Evolutionary conservation across 2,888 invertebrate genomes (phyloP), one percentile per base, ranked within the genome.

Genomic region (Myopa tessellatipennis): DNA sequence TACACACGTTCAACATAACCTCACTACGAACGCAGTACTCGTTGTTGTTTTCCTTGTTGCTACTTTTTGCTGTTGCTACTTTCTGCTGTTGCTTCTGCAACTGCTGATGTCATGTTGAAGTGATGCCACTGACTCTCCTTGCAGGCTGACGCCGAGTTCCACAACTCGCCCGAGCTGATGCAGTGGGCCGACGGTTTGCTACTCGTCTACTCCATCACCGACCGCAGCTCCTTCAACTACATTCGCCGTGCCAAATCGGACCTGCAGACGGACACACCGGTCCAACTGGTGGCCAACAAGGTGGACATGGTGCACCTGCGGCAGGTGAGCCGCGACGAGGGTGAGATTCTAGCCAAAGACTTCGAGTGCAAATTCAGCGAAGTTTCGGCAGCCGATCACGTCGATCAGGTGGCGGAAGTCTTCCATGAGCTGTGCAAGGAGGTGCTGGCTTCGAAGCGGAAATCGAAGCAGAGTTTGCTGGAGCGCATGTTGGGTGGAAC

Each of bases 151-250:
- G 93, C 94, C 68, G 95, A 95, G 82, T 88, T 95, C 77, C 95
- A 95, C 12, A 91, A 92, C 78, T 91, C 91, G 80, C 83, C 88
- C 18, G 96, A 96, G 65, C 91, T 94, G 77, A 90, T 96, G 38
- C 94, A 94, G 86, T 97, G 97, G 97, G 97, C 96, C 0, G 97
- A 98, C 87, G 97, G 96, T 0, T 90, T 96, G 78, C 92, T 96
- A 76, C 90, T 97, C 65, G 95, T 97, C 45, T 98, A 97, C 89
- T 96, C 97, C 72, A 96, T 97, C 85, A 97, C 95, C 0, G 97
- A 97, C 89, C 91, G 95, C 71, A 91, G 92, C 81, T 96, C 96
- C 40, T 96, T 97, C 89, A 94, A 94, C 88, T 96, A 94, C 87
- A 93, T 96, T 77, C 92, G 94, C 76, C 91, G 93, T 76, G 93